Evolutionary conservation across 30 jellyfish, hydroid and myxozoan species (phyloP).

Genomic region (Euphysa ruthae): DNA sequence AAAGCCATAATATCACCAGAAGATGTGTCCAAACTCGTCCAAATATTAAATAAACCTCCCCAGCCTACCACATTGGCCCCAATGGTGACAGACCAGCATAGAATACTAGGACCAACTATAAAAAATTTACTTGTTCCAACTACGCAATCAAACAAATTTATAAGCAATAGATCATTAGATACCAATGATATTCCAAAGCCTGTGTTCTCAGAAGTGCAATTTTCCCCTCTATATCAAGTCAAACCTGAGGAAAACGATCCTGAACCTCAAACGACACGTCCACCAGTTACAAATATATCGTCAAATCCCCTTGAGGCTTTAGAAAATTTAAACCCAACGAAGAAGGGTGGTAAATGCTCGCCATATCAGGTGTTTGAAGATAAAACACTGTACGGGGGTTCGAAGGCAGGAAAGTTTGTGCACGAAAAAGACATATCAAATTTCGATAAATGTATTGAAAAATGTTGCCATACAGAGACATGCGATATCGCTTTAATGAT

Average conservation of each 20-base stretch:
- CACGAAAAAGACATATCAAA: conserved; percentile 4
- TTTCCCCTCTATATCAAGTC: too few relatives aligned
- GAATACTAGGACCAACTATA: background rate
- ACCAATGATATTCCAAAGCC: conserved; percentile 9
- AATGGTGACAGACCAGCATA: background rate
- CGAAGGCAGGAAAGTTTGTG: conserved; percentile 61
- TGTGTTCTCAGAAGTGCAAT: conserved; percentile 1
- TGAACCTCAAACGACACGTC: background rate
- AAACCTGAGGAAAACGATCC: background rate
- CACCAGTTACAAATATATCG: background rate
- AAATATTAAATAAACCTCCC: background rate
- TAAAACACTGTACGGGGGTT: conserved; percentile 63
- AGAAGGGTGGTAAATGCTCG: background rate
- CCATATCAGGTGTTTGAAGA: conserved; percentile 40
- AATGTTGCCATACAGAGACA: conserved; percentile 40
- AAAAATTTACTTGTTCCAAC: background rate
- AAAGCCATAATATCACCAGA: conserved; percentile 3
- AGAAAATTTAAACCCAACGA: background rate
- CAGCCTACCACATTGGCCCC: background rate
- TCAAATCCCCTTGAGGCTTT: background rate
- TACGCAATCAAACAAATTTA: background rate
- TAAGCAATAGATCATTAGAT: background rate
- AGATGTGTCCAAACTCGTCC: background rate
- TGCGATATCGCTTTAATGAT: conserved; percentile 76
- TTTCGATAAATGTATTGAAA: conserved; percentile 31